A percentile compares a stretch with the other conserved stretches of the same genome.
phyloP scores from a whole-genome alignment of 2,888 invertebrate genomes.

The Alcis repandata region DNA sequence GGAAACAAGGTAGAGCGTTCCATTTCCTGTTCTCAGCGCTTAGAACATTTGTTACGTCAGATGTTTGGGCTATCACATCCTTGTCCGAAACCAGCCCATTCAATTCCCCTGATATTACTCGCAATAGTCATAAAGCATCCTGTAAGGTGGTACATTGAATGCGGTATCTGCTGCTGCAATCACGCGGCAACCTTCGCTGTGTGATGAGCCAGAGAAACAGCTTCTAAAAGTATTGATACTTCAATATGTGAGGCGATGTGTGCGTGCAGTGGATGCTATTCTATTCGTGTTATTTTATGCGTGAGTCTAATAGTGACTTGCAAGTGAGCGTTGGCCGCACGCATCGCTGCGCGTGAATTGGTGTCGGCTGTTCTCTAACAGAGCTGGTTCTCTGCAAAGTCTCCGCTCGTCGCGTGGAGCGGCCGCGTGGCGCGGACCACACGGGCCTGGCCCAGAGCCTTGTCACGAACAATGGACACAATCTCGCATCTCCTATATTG shows the following conservation, averaged over 20 bases:
- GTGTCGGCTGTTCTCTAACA: not conserved
- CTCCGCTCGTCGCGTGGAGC: not conserved
- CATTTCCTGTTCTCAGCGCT: not conserved
- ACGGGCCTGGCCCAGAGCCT: slow-evolving; percentile 52
- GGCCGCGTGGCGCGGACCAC: slow-evolving; percentile 41
- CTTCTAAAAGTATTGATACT: not conserved
- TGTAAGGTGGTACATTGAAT: slow-evolving; percentile 46
- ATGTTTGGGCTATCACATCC: slow-evolving; percentile 34
- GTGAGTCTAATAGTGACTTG: too few relatives aligned
- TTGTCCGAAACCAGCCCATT: slow-evolving; percentile 32
- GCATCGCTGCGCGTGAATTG: too few relatives aligned
- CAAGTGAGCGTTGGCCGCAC: too few relatives aligned
- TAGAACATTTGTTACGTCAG: slow-evolving; percentile 29
- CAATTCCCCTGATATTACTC: slow-evolving; percentile 37
- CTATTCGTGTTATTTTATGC: too few relatives aligned
- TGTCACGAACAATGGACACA: slow-evolving; percentile 69
- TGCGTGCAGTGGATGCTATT: not conserved
- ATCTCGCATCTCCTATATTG: slow-evolving; percentile 77
- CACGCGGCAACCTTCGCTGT: not conserved
- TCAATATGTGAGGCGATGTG: not conserved
- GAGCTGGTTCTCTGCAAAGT: not conserved
- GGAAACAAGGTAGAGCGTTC: not conserved
- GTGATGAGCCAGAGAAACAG: not conserved
- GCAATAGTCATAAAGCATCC: slow-evolving; percentile 49
- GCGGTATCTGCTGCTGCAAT: slow-evolving; percentile 42